Percentiles rank a stretch among this genome's conserved stretches.
Conservation (phyloP, 2,797 vertebrate genomes). For the Acrossocheilus fasciatus region DNA sequence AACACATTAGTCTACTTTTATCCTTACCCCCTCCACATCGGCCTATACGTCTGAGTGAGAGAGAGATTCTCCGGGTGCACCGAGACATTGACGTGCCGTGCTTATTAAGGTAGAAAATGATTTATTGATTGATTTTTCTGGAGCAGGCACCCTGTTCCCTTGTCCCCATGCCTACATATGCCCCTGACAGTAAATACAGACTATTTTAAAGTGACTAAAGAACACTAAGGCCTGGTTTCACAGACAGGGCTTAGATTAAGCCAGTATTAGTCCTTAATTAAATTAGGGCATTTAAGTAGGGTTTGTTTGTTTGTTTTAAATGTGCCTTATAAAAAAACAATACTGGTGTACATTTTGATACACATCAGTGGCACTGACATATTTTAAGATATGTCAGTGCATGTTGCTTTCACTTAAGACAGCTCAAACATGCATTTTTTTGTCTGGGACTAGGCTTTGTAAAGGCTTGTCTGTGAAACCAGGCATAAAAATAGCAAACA, state of each 20-base stretch:
- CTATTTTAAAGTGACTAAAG: neutral
- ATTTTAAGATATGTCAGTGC: neutral
- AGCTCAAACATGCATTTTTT: neutral
- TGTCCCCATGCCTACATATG: neutral
- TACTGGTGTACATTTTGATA: neutral
- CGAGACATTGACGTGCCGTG: too few species aligned
- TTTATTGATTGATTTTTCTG: neutral
- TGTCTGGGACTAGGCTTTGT: neutral
- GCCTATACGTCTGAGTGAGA: neutral
- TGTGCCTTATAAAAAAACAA: too few species aligned
- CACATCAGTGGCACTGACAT: neutral
- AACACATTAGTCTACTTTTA: too few species aligned
- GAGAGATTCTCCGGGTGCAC: too few species aligned
- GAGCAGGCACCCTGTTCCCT: neutral
- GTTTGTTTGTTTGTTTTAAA: neutral
- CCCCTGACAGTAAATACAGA: neutral
- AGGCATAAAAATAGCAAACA: neutral
- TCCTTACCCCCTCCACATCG: too few species aligned
- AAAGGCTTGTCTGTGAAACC: neutral
- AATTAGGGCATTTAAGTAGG: neutral
- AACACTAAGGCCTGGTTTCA: neutral
- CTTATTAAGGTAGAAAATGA: neutral
- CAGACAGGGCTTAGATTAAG: neutral
- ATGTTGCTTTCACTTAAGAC: neutral
- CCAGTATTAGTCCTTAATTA: neutral